Base-by-base conservation (phyloP, 1,140 invertebrate species). In the Cotesia chilonis region DNA sequence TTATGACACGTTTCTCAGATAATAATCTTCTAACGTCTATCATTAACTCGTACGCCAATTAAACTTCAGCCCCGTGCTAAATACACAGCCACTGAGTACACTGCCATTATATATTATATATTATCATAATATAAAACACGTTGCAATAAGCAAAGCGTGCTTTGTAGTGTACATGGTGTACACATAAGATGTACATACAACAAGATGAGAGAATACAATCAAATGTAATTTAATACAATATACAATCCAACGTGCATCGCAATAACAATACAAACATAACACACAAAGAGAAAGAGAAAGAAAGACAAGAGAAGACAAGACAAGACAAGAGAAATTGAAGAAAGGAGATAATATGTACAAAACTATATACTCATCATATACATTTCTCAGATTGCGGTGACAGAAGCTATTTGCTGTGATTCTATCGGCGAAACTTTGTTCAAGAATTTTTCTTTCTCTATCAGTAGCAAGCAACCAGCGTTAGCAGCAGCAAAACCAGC, bases 11-110 rank as follows among this genome's bases (percentile, higher is more conserved):
- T 54, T 68, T 55, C 52, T 35, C 51, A 68, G 66, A 68, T 68
- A 68, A 68, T 68, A 28, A 68, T 55, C 41, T 41, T 20, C 17
- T 54, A 68, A 68, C 51, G 54, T 68, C 66, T 55, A 68, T 55
- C 66, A 68, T 68, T 68, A 68, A 68, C 51, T 28, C 17, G 66
- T 35, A 35, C 12, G 66, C 17, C 66, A 68, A 68, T 68, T 68
- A 68, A 68, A 68, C 47, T 20, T 55, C 28, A 37, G 57, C 51
- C 61, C 37, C 47, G 36, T 47, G 41, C 41, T 47, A 7, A 9
- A 47, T 6, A 47, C 41, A 47, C 41, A 47, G 41, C 41, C 41
- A 47, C 41, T 10, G 41, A 47, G 41, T 47, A 47, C 41, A 47
- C 6, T 47, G 9, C 6, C 10, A 47, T 47, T 47, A 47, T 47